phyloP scores from a whole-genome alignment of 2,113 vertebrate species.

The Agapornis roseicollis region DNA sequence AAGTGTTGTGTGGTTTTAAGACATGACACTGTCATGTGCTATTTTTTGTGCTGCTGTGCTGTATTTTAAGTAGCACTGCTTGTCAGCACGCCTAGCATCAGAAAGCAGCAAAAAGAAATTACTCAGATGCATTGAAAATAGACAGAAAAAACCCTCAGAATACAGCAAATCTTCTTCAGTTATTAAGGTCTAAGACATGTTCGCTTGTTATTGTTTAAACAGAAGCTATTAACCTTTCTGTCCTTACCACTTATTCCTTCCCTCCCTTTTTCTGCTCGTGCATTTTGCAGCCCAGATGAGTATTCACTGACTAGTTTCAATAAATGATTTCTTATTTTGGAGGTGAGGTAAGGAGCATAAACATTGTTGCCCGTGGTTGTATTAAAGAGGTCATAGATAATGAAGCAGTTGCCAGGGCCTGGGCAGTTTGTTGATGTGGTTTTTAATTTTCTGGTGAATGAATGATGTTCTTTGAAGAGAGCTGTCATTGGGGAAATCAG shows the following conservation, averaged over 20 bases:
- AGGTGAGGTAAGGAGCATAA: slow-evolving; percentile 12
- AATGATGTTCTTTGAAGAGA: slow-evolving; percentile 62
- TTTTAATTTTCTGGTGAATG: slow-evolving; percentile 66
- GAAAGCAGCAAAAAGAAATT: neutral
- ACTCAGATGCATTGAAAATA: neutral
- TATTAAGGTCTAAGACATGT: neutral
- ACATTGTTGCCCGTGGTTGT: neutral
- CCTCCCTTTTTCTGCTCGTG: neutral
- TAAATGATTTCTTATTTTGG: slow-evolving; percentile 23
- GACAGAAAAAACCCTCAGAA: neutral
- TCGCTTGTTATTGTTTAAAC: slow-evolving; percentile 38
- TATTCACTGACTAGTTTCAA: slow-evolving; percentile 26
- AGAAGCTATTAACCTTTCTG: slow-evolving; percentile 40
- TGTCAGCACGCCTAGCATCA: neutral
- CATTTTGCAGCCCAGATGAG: slow-evolving; percentile 20
- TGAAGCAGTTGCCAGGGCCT: slow-evolving; percentile 47
- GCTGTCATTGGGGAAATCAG: slow-evolving; percentile 72
- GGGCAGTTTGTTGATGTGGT: slow-evolving; percentile 55
- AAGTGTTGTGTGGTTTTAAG: neutral
- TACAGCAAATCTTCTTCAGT: slow-evolving; percentile 9
- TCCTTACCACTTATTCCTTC: neutral
- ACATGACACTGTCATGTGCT: neutral
- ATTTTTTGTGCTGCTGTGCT: neutral
- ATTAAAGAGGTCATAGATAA: slow-evolving; percentile 46
- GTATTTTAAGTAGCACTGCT: neutral